Evolutionary conservation across 2,888 invertebrate genomes (phyloP).

Genomic region (Adelognathus sp.): DNA sequence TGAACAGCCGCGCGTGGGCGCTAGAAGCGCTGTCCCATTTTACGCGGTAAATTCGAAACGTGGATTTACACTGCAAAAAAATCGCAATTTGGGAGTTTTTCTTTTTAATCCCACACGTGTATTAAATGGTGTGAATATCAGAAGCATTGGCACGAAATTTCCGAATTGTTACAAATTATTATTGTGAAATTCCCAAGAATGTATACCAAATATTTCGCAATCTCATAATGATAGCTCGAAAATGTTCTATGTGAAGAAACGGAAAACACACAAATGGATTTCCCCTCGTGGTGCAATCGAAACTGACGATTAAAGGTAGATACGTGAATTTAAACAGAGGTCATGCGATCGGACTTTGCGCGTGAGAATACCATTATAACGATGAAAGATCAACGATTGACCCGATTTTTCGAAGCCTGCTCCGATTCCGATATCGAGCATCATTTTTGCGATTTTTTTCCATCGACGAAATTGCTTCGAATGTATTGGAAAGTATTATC

Average conservation of each 20-base stretch:
- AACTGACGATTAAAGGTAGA: neutral
- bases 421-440: too few species aligned
- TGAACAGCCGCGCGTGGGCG: neutral
- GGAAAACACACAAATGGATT: neutral
- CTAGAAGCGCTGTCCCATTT: neutral
- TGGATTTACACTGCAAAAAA: too few species aligned
- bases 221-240: too few species aligned
- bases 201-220: too few species aligned
- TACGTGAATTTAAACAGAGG: neutral
- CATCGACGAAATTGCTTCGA: neutral
- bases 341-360: conserved; percentile 36
- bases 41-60: too few species aligned
- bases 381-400: conserved; percentile 22
- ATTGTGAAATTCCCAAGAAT: too few species aligned
- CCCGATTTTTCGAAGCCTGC: conserved; percentile 3
- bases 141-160: too few species aligned
- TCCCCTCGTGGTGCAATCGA: neutral
- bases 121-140: too few species aligned
- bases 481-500: too few species aligned
- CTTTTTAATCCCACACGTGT: too few species aligned
- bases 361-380: conserved; percentile 24
- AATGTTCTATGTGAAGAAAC: neutral
- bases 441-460: neutral
- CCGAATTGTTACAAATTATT: too few species aligned
- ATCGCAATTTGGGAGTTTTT: too few species aligned